Evolutionary conservation across 1,140 invertebrate species (phyloP).

Genomic region (Drosophila sp.): DNA sequence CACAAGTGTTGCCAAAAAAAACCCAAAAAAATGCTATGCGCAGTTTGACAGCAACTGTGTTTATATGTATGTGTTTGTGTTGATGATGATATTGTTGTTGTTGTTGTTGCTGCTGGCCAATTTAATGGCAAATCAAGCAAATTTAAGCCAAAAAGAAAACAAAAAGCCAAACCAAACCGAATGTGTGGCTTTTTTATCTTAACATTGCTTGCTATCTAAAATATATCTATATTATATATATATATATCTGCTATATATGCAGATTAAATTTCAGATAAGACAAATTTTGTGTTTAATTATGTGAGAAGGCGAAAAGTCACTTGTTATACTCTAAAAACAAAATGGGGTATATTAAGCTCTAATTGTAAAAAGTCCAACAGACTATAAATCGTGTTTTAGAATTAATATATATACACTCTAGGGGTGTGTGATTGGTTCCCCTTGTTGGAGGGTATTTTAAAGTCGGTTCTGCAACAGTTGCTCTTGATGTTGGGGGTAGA

Average conservation of each 20-base stretch:
- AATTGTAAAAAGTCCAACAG: background rate
- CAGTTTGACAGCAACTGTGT: constrained; percentile 1
- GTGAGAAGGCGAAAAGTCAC: constrained; percentile 32
- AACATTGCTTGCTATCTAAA: constrained; percentile 28
- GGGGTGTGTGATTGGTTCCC: too few relatives aligned
- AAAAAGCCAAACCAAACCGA: background rate
- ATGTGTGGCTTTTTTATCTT: constrained; percentile 23
- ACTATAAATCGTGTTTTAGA: too few relatives aligned
- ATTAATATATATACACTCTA: too few relatives aligned
- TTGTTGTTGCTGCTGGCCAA: constrained; percentile 10
- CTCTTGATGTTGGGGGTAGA: constrained; percentile 35
- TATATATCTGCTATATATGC: constrained; percentile 16
- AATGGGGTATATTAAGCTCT: background rate
- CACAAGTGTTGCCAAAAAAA: constrained; percentile 9
- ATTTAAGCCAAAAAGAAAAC: constrained; percentile 2
- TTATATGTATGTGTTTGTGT: constrained; percentile 4
- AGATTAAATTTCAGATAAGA: constrained; percentile 61
- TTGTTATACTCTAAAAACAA: constrained; percentile 1
- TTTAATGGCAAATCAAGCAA: constrained; percentile 16
- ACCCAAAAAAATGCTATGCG: background rate
- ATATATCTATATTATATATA: background rate
- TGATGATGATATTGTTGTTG: constrained; percentile 6
- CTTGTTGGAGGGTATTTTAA: background rate
- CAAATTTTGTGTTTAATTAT: constrained; percentile 45
- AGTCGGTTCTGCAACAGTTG: background rate